Evolutionary conservation across 30 jellyfish, hydroid and myxozoan genomes (phyloP).

Genomic region (Euphysa ruthae): DNA sequence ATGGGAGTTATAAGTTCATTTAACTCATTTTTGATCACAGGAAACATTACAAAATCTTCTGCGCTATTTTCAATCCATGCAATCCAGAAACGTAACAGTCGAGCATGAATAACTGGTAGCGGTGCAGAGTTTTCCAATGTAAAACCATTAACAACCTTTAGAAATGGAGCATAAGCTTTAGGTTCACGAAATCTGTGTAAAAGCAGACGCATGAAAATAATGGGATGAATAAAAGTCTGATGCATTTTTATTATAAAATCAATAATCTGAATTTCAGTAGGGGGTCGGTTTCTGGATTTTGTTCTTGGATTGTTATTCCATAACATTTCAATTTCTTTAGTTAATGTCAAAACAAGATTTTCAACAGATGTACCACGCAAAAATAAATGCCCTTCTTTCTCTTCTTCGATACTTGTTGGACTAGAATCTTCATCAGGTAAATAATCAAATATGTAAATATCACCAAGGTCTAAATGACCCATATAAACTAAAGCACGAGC

Average conservation of each 20-base stretch:
- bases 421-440: conserved; percentile 53
- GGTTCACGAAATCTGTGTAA: conserved; percentile 93
- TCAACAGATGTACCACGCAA: conserved; percentile 70
- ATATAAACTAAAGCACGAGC: conserved; percentile 80
- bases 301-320: conserved; percentile 53
- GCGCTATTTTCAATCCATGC: conserved; percentile 79
- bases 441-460: conserved; percentile 43
- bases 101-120: conserved; percentile 76
- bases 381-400: conserved; percentile 10
- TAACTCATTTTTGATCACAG: conserved; percentile 57
- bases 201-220: conserved; percentile 58
- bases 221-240: conserved; percentile 79
- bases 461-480: conserved; percentile 65
- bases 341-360: conserved; percentile 53
- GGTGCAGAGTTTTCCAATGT: conserved; percentile 43
- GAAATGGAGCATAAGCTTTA: conserved; percentile 39
- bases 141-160: conserved; percentile 32
- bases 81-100: conserved; percentile 81
- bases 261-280: conserved; percentile 69
- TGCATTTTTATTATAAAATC: conserved; percentile 61
- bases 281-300: conserved; percentile 23
- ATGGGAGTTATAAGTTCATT: conserved; percentile 51
- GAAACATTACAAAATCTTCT: conserved; percentile 53
- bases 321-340: conserved; percentile 44
- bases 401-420: background rate